Evolutionary conservation across 2,113 vertebrate genomes (phyloP), one percentile per base, ranked within the genome.

Genomic region (Pipra filicauda): DNA sequence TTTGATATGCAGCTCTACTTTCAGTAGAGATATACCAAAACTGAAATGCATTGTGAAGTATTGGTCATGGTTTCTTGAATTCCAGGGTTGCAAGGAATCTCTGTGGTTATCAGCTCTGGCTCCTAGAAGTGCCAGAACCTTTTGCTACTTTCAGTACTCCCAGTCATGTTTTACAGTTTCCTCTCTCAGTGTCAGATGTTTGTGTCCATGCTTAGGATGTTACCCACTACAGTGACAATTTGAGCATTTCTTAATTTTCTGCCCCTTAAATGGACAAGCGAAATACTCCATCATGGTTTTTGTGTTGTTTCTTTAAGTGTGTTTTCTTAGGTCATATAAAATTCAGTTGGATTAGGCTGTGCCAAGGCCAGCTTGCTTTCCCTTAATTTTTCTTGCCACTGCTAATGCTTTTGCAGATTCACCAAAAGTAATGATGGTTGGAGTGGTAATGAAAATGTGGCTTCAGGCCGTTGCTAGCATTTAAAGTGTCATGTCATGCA

Each of bases 31-130:
- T 80, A 55, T 2, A 91, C 80, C 72, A 74, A 73, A 69, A 59
- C 72, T 59, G 43, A 95, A 91, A 65, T 41, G 24, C 69, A 64
- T 62, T 78, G 35, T 67, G 65, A 71, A 30, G 55, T 67, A 41
- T 28, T 89, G 73, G 78, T 69, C 58, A 41, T 75, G 78, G 89
- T 89, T 91, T 93, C 86, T 91, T 78, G 76, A 64, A 77, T 93
- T 81, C 85, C 89, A 92, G 84, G 28, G 24, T 78, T 91, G 89
- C 35, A 41, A 41, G 80, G 52, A 78, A 77, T 92, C 52, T 72
- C 59, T 89, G 39, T 81, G 48, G 43, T 89, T 81, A 30, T 52
- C 58, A 84, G 21, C 44, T 43, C 41, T 69, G 77, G 15, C 52
- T 92, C 48, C 23, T 43, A 27, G 43, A 74, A 54, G 54, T 58